These are phyloP conservation scores for Zootermopsis nevadensis DNA, from an alignment of 2,888 invertebrate species.

Conservation along the genomic window DNA sequence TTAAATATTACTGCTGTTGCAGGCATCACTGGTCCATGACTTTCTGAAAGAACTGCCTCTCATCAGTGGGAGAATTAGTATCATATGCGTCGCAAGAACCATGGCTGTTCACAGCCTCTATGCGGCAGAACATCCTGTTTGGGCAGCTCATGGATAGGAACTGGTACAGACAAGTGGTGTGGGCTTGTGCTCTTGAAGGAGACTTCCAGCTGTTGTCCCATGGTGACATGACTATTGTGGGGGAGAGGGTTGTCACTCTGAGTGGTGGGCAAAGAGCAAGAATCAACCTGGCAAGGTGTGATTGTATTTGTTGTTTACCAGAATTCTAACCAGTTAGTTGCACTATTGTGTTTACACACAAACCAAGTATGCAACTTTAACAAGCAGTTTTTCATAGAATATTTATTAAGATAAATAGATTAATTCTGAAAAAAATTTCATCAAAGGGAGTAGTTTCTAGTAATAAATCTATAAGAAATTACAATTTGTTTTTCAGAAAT, in stretches of 20 bases:
- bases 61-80: slow-evolving; percentile 69
- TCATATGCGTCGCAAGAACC: slow-evolving; percentile 89
- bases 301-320: neutral
- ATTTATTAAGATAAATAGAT: no score
- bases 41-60: slow-evolving; percentile 66
- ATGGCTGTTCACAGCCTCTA: slow-evolving; percentile 85
- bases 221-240: slow-evolving; percentile 86
- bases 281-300: slow-evolving; percentile 65
- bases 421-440: neutral
- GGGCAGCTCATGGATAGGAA: slow-evolving; percentile 79
- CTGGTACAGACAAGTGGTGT: slow-evolving; percentile 71
- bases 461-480: no score
- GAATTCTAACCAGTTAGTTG: no score
- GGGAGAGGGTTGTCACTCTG: slow-evolving; percentile 85
- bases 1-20: slow-evolving; percentile 29
- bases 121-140: slow-evolving; percentile 93
- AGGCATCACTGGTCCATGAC: slow-evolving; percentile 59
- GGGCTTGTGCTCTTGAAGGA: slow-evolving; percentile 76
- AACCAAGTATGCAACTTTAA: no score
- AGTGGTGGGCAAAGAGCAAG: slow-evolving; percentile 90
- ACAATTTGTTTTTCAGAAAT: no score
- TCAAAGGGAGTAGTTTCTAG: neutral
- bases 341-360: no score
- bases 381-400: no score
- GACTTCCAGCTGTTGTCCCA: slow-evolving; percentile 83